Base-by-base conservation (phyloP, 1,140 invertebrate genomes). In the Parasteatoda tepidariorum region DNA sequence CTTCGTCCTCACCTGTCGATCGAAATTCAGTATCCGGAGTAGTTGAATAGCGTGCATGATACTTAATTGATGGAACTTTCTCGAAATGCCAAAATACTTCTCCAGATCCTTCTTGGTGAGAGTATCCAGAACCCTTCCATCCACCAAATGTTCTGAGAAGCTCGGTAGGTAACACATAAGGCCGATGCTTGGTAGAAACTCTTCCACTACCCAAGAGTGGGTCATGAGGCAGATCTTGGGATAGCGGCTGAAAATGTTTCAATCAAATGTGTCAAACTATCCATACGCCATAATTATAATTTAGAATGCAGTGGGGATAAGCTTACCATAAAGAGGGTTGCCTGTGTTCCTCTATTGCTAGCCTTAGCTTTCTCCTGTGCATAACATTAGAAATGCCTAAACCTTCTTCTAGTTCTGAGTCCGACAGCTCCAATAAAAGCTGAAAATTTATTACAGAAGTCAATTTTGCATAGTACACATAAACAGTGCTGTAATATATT, bases 81-180 rank as follows among this genome's bases (percentile, higher is more conserved):
- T 91, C 33, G 95, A 96, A 7, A 97, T 94, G 26, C 88, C 88
- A 15, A 98, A 91, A 88, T 96, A 93, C 88, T 97, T 97, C 89
- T 98, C 96, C 85, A 98, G 90, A 87, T 98, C 96, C 88, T 97
- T 97, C 89, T 97, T 96, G 86, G 95, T 95, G 41, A 98, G 91
- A 57, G 95, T 94, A 88, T 97, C 96, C 85, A 98, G 89, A 92
- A 97, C 94, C 61, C 96, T 91, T 2, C 96, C 96, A 89, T 98
- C 96, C 6, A 97, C 95, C 88, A 97, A 92, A 86, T 95, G 95
- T n/a, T 93, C 93, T 81, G 96, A 92, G 89, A 97, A 97, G 61
- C 92, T 93, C 84, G 96, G 94, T 0, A 94, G 93, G 88, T 97
- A 97, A 91, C 97, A 94, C 26, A 94, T 92, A 62, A 98, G 89